Evolutionary conservation across 2,888 invertebrate genomes (phyloP), one percentile per base, ranked within the genome.

Genomic region (Lithophane ornitopus): DNA sequence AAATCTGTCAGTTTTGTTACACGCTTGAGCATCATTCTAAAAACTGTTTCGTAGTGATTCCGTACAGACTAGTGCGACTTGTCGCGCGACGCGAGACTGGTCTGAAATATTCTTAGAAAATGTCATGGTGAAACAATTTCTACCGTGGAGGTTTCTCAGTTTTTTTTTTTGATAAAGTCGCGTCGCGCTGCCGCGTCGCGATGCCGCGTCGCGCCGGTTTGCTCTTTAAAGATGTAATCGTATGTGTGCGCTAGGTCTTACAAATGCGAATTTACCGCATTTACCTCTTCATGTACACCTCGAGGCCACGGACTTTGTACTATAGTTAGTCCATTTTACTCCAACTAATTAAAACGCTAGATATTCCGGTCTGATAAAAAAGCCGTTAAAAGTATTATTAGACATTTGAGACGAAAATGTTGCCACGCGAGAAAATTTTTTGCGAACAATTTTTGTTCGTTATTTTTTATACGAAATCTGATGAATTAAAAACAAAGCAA

Each of bases 311-410:
- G 34, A 52, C 54, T 66, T 26, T 44, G 56, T 41, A 52, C 49
- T 49, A 34, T 49, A 63, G 41, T 34, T 52, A 77, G 58, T 56
- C 12, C 65, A 78, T 78, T 78, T 26, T 59, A 78, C 70, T 78
- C 70, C 65, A 70, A 74, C 39, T 74, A 82, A 78, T 67, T 86
- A 80, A 84, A 84, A 70, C 80, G 84, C 84, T 84, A 84, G 87
- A 80, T 73, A 70, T 84, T 86, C 75, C 74, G 80, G 73, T 75
- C 75, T 70, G 69, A 86, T 74, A 83, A 71, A 72, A 84, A 86
- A 11, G 6, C 85, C 77, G 66, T 84, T 74, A 49, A 28, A 79
- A 76, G 85, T 80, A 86, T 84, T 84, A 84, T 62, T 73, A 62
- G 68, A 87, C 70, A 73, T 68, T 79, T 59, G 66, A 72, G 65